Conservation (phyloP, 2,113 vertebrate species). For the Microtus ochrogaster region DNA sequence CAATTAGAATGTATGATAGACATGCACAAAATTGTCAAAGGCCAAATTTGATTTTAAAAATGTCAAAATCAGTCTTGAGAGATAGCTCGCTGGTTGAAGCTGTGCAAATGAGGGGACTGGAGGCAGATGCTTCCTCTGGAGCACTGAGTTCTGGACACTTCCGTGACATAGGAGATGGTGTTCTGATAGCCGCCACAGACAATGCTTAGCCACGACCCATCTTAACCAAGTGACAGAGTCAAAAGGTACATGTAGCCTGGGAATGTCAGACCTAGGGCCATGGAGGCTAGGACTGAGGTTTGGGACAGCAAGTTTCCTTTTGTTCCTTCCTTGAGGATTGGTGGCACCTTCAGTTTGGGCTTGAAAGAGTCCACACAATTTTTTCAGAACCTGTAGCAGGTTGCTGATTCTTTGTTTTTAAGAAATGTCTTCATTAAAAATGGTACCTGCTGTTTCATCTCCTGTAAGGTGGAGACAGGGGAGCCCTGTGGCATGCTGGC, state of each 20-base stretch:
- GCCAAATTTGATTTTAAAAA: neutral
- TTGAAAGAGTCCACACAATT: neutral
- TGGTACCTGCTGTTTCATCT: neutral
- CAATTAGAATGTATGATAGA: neutral
- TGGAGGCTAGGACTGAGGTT: neutral
- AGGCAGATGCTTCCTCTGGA: neutral
- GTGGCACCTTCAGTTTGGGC: neutral
- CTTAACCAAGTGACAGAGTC: neutral
- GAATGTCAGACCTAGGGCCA: neutral
- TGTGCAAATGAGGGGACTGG: neutral
- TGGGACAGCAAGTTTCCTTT: neutral
- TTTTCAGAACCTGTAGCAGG: neutral
- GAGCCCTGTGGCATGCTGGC: no score
- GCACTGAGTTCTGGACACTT: neutral
- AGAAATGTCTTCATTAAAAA: conserved; percentile 44
- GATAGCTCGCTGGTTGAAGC: neutral
- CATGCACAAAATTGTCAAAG: neutral
- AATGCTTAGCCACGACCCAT: neutral
- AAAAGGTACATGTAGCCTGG: neutral
- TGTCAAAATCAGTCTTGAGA: neutral
- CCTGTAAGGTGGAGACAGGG: neutral
- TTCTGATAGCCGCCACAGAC: neutral
- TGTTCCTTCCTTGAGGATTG: conserved; percentile 8
- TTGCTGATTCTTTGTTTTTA: neutral
- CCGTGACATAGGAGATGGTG: no score